A percentile compares a stretch with the other conserved stretches of the same genome.
Conservation (phyloP, 2,113 vertebrate genomes). For the Phoenicopterus ruber region DNA sequence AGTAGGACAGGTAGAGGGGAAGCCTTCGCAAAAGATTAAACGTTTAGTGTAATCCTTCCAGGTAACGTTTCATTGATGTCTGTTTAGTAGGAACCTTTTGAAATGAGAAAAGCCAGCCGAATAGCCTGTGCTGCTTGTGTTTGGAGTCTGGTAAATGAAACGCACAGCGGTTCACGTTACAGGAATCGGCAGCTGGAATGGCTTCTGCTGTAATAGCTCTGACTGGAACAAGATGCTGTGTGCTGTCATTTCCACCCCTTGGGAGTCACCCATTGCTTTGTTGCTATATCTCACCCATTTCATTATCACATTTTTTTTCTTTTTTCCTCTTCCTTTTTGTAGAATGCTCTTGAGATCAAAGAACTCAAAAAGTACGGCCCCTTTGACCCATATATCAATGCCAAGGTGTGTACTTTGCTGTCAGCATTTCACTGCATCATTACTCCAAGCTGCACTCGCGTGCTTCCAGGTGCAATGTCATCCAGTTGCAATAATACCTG, state of each 20-base stretch:
- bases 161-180: background rate
- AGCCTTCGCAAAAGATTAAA: background rate
- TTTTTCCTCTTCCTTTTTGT: constrained; percentile 87
- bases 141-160: background rate
- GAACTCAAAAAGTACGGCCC: constrained; percentile 99
- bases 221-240: constrained; percentile 47
- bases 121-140: background rate
- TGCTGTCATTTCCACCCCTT: constrained; percentile 23
- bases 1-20: background rate
- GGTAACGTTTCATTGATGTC: background rate
- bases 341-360: constrained; percentile 98
- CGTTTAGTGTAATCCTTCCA: background rate
- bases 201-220: constrained; percentile 33
- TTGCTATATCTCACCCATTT: constrained; percentile 79
- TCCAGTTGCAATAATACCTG: constrained; percentile 13
- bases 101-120: background rate
- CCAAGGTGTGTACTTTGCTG: constrained; percentile 97
- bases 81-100: background rate
- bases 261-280: constrained; percentile 70
- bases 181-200: constrained; percentile 23
- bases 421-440: constrained; percentile 70
- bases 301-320: constrained; percentile 76
- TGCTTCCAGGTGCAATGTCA: constrained; percentile 52
- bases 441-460: constrained; percentile 52
- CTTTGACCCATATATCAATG: constrained; percentile 99